Evolutionary conservation across 2,888 invertebrate genomes (phyloP).

Genomic region (Conomelus anceps): DNA sequence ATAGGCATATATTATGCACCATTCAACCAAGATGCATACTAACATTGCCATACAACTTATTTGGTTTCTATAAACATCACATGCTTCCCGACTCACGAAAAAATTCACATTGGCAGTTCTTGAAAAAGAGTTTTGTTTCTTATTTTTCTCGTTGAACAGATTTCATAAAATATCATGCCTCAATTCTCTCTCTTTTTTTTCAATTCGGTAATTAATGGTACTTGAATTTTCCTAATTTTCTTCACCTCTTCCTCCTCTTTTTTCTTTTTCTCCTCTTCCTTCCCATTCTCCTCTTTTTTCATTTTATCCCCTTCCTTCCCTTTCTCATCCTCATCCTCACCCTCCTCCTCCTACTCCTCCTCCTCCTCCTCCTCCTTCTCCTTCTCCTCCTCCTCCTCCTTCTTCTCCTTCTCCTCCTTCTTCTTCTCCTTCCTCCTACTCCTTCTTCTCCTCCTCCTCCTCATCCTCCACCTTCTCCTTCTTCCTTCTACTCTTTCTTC

Average conservation of each 20-base stretch:
- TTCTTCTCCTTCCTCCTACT: conserved; percentile 44
- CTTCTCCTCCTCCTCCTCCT: conserved; percentile 38
- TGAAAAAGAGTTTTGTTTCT: too few species aligned
- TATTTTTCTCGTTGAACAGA: too few species aligned
- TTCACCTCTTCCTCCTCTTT: neutral
- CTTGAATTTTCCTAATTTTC: too few species aligned
- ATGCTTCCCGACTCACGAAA: too few species aligned
- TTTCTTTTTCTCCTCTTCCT: neutral
- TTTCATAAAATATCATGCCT: too few species aligned
- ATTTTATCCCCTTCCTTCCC: conserved; percentile 49
- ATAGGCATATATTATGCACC: too few species aligned
- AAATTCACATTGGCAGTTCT: too few species aligned
- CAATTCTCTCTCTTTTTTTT: too few species aligned
- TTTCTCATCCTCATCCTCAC: conserved; percentile 56
- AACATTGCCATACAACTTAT: too few species aligned
- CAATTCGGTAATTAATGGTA: too few species aligned
- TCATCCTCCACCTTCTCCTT: conserved; percentile 51
- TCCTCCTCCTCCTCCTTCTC: neutral
- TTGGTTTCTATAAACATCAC: too few species aligned
- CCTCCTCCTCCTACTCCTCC: conserved; percentile 37
- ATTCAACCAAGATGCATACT: too few species aligned
- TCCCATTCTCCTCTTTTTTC: neutral
- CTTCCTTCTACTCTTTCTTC: conserved; percentile 36
- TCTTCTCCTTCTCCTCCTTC: conserved; percentile 39
- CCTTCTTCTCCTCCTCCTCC: conserved; percentile 55